Evolutionary conservation across 2,888 invertebrate genomes (phyloP).

Genomic region (Tortrix viridana): DNA sequence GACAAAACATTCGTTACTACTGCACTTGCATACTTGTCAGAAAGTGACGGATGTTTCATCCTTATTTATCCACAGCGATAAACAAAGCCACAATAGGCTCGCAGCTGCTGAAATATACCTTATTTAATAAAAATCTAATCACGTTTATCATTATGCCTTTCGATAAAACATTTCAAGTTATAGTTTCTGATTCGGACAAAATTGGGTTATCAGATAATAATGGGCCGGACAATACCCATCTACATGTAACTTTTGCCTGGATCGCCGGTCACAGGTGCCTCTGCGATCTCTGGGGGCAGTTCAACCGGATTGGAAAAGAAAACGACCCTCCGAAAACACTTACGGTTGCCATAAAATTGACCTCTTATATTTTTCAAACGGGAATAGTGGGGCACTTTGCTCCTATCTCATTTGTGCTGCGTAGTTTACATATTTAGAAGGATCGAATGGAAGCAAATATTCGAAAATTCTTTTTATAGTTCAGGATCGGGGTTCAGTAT

Average conservation of each 20-base stretch:
- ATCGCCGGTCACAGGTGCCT: constrained; percentile 59
- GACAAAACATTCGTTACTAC: no score
- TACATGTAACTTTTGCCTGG: constrained; percentile 36
- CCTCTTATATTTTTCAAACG: constrained; percentile 59
- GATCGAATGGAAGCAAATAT: neutral
- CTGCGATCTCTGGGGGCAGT: constrained; percentile 63
- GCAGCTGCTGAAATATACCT: no score
- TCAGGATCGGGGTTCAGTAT: no score
- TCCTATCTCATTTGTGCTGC: constrained; percentile 46
- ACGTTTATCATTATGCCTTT: no score
- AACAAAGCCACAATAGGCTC: no score
- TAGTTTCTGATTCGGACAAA: neutral
- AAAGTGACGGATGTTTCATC: no score
- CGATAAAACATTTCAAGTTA: no score
- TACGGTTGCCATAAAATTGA: constrained; percentile 59
- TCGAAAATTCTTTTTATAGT: neutral
- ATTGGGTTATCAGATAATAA: constrained; percentile 25
- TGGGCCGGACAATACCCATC: constrained; percentile 29
- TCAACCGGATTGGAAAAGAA: constrained; percentile 69
- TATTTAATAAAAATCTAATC: no score
- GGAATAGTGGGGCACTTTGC: constrained; percentile 44
- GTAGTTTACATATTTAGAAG: constrained; percentile 39
- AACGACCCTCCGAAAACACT: constrained; percentile 69
- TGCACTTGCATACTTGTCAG: no score
- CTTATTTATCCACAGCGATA: no score